Base-by-base conservation (phyloP, 2,888 invertebrate species). In the Pristionchus maxplancki region DNA sequence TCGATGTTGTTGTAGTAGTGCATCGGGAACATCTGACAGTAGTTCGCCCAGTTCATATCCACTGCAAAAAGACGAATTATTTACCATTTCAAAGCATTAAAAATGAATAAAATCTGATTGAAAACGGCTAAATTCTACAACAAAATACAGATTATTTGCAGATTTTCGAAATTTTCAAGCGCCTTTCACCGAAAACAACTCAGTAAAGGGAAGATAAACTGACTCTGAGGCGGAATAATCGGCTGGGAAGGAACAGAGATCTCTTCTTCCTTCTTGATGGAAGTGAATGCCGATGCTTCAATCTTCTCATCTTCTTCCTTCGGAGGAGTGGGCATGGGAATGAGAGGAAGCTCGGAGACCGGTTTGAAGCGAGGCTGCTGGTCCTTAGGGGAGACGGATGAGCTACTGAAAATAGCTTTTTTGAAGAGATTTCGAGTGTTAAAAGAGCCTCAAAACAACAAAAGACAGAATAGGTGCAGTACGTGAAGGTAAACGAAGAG, bases 261-360 rank as follows among this genome's bases (percentile, higher is more conserved):
- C 34, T 67, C 64, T 15, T 67, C 64, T 4, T 67, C 64, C 34
- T 67, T 67, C 64, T 67, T 67, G 15, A 67, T 67, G 31, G 31
- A 67, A 67, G 64, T 31, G 34, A 67, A 67, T 28, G 64, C 64
- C 1, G 64, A 67, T 31, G 64, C 15, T 28, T 67, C 64, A 1
- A 67, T 17, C 64, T 78, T 78, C 40, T 78, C 44, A 5, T 37
- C 44, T n/a, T 78, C 44, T 44, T 78, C 78, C 44, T 44, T 78
- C 78, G 78, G 78, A 78, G 78, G 78, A 78, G 78, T 78, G 40
- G 78, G 78, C 82, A 82, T 48, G 1, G 53, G 82, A 82, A 48
- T 50, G 34, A 82, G 50, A 53, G 53, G 37, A 40, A 78, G 78
- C 13, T 78, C 78, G 24, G 44, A 78, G 37, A 78, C 40, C 20